These are phyloP conservation scores for Nomada ruficornis DNA, from an alignment of 2,888 invertebrate species.

Conservation along the genomic window DNA sequence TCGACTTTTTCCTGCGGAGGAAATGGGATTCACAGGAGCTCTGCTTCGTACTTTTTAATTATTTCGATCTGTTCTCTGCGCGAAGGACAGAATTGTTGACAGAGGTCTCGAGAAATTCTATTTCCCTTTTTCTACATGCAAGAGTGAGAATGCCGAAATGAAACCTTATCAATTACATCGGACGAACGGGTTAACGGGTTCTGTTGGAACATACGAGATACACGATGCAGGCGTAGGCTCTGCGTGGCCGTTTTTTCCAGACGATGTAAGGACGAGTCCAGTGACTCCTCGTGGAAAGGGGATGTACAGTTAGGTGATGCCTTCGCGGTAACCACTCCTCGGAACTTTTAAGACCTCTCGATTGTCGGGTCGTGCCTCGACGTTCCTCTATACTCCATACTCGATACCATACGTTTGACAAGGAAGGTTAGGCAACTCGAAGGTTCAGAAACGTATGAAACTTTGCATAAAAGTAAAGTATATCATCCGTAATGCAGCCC, in stretches of 20 bases:
- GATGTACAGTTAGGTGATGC: constrained; percentile 66
- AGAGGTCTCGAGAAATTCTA: too few species aligned
- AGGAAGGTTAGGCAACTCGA: too few species aligned
- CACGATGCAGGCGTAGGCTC: background rate
- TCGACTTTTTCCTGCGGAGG: background rate
- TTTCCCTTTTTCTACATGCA: background rate
- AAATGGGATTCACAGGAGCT: background rate
- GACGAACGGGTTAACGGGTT: constrained; percentile 31
- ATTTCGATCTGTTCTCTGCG: too few species aligned
- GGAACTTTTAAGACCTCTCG: background rate
- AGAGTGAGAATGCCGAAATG: background rate
- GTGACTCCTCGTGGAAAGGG: constrained; percentile 35
- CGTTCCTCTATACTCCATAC: background rate
- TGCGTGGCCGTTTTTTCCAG: constrained; percentile 28
- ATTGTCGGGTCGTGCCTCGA: background rate
- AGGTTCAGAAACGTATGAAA: too few species aligned
- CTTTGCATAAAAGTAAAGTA: too few species aligned
- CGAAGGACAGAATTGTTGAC: too few species aligned
- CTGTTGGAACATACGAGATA: background rate
- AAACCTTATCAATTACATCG: constrained; percentile 3
- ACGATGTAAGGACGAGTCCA: constrained; percentile 37
- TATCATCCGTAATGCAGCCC: too few species aligned
- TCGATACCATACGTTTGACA: too few species aligned
- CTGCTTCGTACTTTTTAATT: too few species aligned
- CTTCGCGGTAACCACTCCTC: constrained; percentile 11